These are phyloP conservation scores for Platyrinchus mystaceus DNA, from an alignment of 2,797 vertebrate species.

Conservation along the genomic window DNA sequence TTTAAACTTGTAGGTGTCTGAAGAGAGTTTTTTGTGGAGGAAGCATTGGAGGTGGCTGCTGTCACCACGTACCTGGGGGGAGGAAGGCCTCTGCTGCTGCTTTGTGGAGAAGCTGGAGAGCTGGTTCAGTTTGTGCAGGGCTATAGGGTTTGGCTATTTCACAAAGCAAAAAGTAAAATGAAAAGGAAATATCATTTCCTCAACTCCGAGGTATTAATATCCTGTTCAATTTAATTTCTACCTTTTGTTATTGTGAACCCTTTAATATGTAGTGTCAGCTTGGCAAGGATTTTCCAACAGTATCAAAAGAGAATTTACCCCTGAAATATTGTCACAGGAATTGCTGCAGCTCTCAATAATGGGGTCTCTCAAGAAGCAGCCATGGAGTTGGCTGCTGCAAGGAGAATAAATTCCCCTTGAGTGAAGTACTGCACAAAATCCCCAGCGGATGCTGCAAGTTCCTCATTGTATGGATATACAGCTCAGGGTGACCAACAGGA, in stretches of 20 bases:
- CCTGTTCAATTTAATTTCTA: conserved; percentile 75
- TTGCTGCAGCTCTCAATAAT: conserved; percentile 26
- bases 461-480: fast-evolving
- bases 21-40: not conserved
- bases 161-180: conserved; percentile 56
- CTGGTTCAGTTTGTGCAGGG: not conserved
- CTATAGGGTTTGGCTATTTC: conserved; percentile 52
- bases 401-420: conserved; percentile 34
- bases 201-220: conserved; percentile 75
- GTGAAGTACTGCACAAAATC: not conserved
- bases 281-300: conserved; percentile 65
- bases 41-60: not conserved
- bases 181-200: conserved; percentile 73
- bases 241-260: conserved; percentile 59
- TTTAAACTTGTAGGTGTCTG: not conserved
- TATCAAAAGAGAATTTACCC: conserved; percentile 67
- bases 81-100: not conserved
- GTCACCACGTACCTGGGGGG: fast-evolving
- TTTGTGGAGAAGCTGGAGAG: not conserved
- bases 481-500: not conserved
- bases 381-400: conserved; percentile 22
- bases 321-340: conserved; percentile 58
- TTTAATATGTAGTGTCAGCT: conserved; percentile 64
- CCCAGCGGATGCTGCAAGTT: not conserved
- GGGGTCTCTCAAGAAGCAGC: conserved; percentile 28